These are phyloP conservation scores for Scortum barcoo DNA, from an alignment of 2,113 vertebrate species.

Conservation along the genomic window DNA sequence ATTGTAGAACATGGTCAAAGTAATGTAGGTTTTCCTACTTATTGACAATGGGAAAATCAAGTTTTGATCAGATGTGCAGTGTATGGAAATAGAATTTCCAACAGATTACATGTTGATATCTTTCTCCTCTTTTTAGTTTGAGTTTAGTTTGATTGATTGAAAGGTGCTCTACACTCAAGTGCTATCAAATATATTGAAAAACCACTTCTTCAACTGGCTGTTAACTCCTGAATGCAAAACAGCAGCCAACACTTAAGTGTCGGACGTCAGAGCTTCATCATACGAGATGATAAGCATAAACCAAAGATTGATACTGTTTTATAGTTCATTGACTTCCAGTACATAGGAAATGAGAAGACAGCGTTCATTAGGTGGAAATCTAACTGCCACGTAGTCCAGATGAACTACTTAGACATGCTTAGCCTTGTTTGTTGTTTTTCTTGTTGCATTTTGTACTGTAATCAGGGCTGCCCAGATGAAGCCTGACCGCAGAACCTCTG, in stretches of 20 bases:
- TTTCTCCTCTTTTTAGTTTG: neutral
- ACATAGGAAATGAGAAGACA: neutral
- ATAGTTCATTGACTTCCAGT: neutral
- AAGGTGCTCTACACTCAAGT: neutral
- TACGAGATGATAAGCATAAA: neutral
- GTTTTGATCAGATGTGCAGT: neutral
- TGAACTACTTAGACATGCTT: neutral
- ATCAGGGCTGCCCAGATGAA: neutral
- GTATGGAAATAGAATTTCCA: neutral
- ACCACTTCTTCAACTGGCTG: neutral
- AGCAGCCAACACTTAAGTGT: neutral
- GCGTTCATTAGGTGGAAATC: neutral
- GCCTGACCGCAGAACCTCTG: neutral
- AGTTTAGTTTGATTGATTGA: neutral
- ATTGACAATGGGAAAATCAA: neutral
- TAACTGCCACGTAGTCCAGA: neutral
- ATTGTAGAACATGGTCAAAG: neutral
- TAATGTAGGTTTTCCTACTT: neutral
- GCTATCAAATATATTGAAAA: neutral
- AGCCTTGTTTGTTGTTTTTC: neutral
- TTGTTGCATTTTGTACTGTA: neutral
- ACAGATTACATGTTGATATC: neutral
- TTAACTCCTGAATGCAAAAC: neutral
- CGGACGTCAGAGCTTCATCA: neutral
- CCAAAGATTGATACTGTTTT: neutral